A percentile compares a stretch with the other conserved stretches of the same genome.
These are phyloP conservation scores for Bothrops jararaca DNA, from an alignment of 2,113 vertebrate genomes.

Conservation along the genomic window DNA sequence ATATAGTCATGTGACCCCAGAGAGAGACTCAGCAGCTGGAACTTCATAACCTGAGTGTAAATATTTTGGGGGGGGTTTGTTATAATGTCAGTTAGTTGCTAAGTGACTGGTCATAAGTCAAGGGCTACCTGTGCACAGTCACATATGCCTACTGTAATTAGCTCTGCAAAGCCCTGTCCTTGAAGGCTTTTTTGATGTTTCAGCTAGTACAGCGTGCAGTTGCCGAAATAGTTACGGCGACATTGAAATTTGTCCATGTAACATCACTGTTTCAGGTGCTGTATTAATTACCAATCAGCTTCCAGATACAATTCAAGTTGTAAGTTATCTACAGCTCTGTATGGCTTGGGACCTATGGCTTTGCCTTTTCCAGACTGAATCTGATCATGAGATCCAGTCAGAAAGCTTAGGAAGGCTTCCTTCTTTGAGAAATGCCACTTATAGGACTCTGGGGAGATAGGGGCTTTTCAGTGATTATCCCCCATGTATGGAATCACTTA, in stretches of 20 bases:
- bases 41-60: background rate
- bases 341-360: background rate
- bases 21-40: background rate
- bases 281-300: background rate
- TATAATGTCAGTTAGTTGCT: background rate
- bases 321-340: background rate
- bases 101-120: background rate
- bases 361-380: background rate
- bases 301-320: background rate
- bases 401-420: background rate
- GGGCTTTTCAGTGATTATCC: background rate
- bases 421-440: background rate
- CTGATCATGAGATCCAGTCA: background rate
- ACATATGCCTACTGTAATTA: background rate
- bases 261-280: background rate
- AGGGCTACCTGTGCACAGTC: background rate
- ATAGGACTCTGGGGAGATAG: background rate
- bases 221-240: background rate
- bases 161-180: background rate
- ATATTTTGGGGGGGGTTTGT: background rate
- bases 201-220: background rate
- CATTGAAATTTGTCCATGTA: background rate
- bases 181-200: background rate
- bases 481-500: background rate
- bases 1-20: background rate